Base-by-base conservation (phyloP, 2,113 vertebrate species). In the Anoplopoma fimbria region DNA sequence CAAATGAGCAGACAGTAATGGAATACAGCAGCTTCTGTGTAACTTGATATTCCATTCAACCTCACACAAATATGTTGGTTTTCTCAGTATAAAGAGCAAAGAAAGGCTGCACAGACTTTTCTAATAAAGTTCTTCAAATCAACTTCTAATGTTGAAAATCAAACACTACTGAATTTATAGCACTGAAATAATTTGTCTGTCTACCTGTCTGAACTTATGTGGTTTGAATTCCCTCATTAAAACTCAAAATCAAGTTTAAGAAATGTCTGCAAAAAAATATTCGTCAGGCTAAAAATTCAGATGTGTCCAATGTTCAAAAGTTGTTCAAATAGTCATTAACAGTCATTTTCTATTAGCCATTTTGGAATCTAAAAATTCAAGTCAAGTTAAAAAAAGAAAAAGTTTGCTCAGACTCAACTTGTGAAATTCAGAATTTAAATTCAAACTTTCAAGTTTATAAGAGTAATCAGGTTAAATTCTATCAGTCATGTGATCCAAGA, bases 1-100 rank as follows among this genome's bases (percentile, higher is more conserved):
- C 33, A 75, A 40, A 69, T 61, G 42, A 72, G 70, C 70, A 69
- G 36, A 75, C 51, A 15, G 61, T 34, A 45, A 19, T 45, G 51
- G 76, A 45, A 69, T 29, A 34, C 31, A 36, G 33, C 38, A 51
- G 40, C 38, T 63, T 10, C 47, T 42, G 38, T 47, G n/a, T 47
- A 23, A 17, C 51, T 69, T 63, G 1, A 55, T 49, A 61, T 49
- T 34, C 23, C n/a, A 4, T 31, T 45, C 2, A 47, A 31, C 40
- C 14, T 21, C 42, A 38, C 25, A 58, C 13, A 23, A 5, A 23
- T 40, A 5, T n/a, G 14, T 62, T 2, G 9, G 6, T 23, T 15
- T 33, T 7, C 10, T 4, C 38, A 25, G 13, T 19, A 58, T n/a
- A 9, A 9, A 68, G n/a, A 57, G 17, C 17, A 40, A 31, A 74